Evolutionary conservation across 1,140 invertebrate genomes (phyloP), one percentile per base, ranked within the genome.

Genomic region (Drosophila ambigua): DNA sequence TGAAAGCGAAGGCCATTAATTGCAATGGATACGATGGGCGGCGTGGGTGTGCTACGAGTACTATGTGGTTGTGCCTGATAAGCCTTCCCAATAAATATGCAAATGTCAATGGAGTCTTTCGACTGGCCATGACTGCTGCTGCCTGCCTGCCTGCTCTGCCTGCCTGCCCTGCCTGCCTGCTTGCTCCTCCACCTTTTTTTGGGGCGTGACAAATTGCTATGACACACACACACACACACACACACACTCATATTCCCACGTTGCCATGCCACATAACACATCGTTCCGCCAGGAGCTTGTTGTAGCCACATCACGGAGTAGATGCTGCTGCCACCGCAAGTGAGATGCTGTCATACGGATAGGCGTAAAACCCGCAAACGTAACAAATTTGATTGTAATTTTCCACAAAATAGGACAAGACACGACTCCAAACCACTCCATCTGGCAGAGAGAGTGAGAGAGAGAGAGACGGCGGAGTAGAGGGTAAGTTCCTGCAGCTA

Each of bases 361-460:
- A 87, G 78, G 82, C 82, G 82, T 87, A 69, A 82, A 85, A 78
- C 78, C 82, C 82, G 49, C 82, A 87, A 82, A 87, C 82, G 82
- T 82, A 87, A 87, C 82, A 82, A 87, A 87, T 87, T 85, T 66
- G 35, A 39, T 39, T 39, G 81, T 85, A 87, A 87, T 79, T 82
- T 87, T 87, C 60, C 76, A 67, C 75, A 67, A 88, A 87, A 87
- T 87, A 87, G 82, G 72, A 81, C 80, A 44, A 49, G 43, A 46
- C 57, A 45, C 48, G 35, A 26, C 28, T 39, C 35, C 4, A 39
- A 11, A 5, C 26, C 26, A 28, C 26, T 28, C 26, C 26, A 28
- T 1, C 26, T 28, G 26, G 26, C 26, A 28, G 6, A 7, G 26
- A 28, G 15, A 52, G 28, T 16, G 28, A 52, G 28, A 52, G 50